These are phyloP conservation scores for Macrosiphum euphorbiae DNA, from an alignment of 2,888 invertebrate genomes.

Conservation along the genomic window DNA sequence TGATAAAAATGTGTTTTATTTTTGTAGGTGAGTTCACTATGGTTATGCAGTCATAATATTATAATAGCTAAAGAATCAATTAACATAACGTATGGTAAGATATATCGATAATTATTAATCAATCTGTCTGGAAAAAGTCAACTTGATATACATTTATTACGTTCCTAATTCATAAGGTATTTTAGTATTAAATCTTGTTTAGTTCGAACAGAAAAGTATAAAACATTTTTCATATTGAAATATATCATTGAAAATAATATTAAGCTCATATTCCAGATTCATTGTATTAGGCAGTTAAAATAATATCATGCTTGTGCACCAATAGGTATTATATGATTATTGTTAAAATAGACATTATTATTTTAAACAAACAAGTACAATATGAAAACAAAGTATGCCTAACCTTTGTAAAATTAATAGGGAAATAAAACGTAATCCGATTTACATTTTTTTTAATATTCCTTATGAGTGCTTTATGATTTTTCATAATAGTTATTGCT, in stretches of 20 bases:
- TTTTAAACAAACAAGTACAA: background rate
- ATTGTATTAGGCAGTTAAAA: background rate
- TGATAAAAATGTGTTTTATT: background rate
- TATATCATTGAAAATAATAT: background rate
- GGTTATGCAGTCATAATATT: background rate
- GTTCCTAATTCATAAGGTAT: background rate
- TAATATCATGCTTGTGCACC: background rate
- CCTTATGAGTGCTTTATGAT: background rate
- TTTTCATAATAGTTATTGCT: background rate
- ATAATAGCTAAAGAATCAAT: background rate
- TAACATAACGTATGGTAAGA: background rate
- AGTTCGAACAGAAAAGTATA: background rate
- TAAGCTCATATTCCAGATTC: background rate
- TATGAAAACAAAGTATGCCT: background rate
- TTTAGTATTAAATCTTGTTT: background rate
- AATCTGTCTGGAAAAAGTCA: background rate
- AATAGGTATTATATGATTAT: background rate
- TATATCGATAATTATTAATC: background rate
- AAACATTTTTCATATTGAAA: too few species aligned
- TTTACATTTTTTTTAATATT: background rate
- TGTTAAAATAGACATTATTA: background rate
- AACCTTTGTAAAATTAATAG: background rate
- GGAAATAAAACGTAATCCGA: background rate
- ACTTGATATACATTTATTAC: background rate
- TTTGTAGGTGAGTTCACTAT: background rate